These are phyloP conservation scores for Trilocha varians DNA, from an alignment of 2,888 invertebrate species.

Conservation along the genomic window DNA sequence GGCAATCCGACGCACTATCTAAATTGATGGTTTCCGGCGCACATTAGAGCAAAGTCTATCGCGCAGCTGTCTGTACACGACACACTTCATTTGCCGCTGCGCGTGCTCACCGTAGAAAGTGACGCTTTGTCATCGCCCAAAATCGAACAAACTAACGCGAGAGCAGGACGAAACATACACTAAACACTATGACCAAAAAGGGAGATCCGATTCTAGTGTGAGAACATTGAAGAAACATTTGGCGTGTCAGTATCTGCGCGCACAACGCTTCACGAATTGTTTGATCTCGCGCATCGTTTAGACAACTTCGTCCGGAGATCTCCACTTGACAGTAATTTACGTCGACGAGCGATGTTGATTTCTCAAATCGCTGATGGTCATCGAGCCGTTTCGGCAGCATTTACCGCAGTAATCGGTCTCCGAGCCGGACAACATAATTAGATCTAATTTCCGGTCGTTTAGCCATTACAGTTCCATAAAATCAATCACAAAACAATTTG, in stretches of 20 bases:
- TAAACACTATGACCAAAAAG: slow-evolving; percentile 17
- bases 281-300: slow-evolving; percentile 33
- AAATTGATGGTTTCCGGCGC: slow-evolving; percentile 71
- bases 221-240: slow-evolving; percentile 28
- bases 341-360: slow-evolving; percentile 14
- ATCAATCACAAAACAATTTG: slow-evolving; percentile 16
- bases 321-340: slow-evolving; percentile 14
- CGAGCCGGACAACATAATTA: slow-evolving; percentile 35
- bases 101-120: slow-evolving; percentile 66
- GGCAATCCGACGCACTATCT: slow-evolving; percentile 67
- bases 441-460: slow-evolving; percentile 50
- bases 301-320: slow-evolving; percentile 22
- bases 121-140: slow-evolving; percentile 61
- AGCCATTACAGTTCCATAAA: slow-evolving; percentile 37
- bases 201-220: slow-evolving; percentile 23
- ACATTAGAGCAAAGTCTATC: slow-evolving; percentile 58
- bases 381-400: slow-evolving; percentile 21
- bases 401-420: slow-evolving; percentile 30
- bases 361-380: slow-evolving; percentile 17
- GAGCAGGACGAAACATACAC: slow-evolving; percentile 27
- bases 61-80: slow-evolving; percentile 65
- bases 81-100: slow-evolving; percentile 68
- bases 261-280: slow-evolving; percentile 28
- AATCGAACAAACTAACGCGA: slow-evolving; percentile 42
- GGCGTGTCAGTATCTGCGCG: slow-evolving; percentile 30